phyloP scores from a whole-genome alignment of 2,797 vertebrate genomes.

The Labeo calbasu region DNA sequence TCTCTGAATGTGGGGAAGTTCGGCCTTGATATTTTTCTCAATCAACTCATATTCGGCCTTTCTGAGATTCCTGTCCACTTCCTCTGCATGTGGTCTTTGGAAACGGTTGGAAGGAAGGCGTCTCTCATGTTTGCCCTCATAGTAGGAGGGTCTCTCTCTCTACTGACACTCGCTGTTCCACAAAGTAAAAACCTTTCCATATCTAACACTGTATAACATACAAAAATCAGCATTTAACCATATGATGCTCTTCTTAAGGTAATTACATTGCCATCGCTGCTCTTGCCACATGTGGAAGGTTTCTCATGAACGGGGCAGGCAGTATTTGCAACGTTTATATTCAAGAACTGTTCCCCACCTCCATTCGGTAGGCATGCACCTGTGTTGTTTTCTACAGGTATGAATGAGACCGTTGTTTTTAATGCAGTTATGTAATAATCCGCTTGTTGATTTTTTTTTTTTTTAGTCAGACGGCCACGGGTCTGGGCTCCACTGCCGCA shows the following conservation, averaged over 20 bases:
- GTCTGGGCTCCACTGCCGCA: slow-evolving; percentile 72
- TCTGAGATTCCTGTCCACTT: slow-evolving; percentile 80
- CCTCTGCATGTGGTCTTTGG: slow-evolving; percentile 76
- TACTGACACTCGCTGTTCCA: slow-evolving; percentile 74
- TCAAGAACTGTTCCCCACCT: slow-evolving; percentile 84
- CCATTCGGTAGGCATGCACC: slow-evolving; percentile 75
- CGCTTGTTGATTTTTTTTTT: background rate
- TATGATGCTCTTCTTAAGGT: slow-evolving; percentile 64
- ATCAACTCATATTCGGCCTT: slow-evolving; percentile 82
- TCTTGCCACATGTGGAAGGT: slow-evolving; percentile 79
- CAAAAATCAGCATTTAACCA: background rate
- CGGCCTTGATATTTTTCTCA: slow-evolving; percentile 86
- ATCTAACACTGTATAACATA: background rate
- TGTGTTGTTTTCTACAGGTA: background rate
- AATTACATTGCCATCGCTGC: slow-evolving; percentile 66
- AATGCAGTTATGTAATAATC: slow-evolving; percentile 3
- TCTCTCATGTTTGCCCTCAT: slow-evolving; percentile 72
- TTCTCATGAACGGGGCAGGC: slow-evolving; percentile 71
- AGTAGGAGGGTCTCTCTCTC: slow-evolving; percentile 74
- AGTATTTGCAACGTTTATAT: slow-evolving; percentile 78
- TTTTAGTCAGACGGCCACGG: slow-evolving; percentile 79
- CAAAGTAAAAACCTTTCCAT: slow-evolving; percentile 72
- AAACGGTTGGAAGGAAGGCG: slow-evolving; percentile 77
- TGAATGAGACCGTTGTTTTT: background rate
- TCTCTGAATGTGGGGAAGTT: slow-evolving; percentile 82